These are phyloP conservation scores for Oscheius sp. DNA, from an alignment of 1,140 invertebrate species.

Conservation along the genomic window DNA sequence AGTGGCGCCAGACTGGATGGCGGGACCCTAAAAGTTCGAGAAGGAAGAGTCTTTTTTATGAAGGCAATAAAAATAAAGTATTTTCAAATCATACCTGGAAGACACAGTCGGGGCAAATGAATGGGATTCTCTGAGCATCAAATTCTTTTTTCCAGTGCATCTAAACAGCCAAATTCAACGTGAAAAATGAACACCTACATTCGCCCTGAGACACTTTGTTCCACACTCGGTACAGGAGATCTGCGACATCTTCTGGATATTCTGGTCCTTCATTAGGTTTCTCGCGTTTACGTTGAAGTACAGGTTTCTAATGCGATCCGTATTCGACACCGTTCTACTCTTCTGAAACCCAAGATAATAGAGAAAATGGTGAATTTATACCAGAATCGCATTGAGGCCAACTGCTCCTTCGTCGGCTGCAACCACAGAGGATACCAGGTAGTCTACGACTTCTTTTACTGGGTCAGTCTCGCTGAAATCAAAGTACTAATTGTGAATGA, in stretches of 20 bases:
- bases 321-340: not conserved
- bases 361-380: no score
- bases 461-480: not conserved
- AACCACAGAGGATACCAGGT: not conserved
- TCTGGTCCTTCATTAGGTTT: not conserved
- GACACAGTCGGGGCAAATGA: constrained; percentile 11
- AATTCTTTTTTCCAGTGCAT: not conserved
- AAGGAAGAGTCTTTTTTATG: not conserved
- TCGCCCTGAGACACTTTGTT: not conserved
- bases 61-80: no score
- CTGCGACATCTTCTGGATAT: not conserved
- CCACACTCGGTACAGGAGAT: not conserved
- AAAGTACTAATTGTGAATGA: not conserved
- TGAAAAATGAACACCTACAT: no score
- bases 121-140: not conserved
- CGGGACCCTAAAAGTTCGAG: not conserved
- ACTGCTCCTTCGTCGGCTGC: not conserved
- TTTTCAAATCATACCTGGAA: not conserved
- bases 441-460: not conserved
- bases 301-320: not conserved
- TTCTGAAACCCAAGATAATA: not conserved
- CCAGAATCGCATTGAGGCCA: not conserved
- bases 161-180: no score
- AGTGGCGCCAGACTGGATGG: not conserved
- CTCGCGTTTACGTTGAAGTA: not conserved